Conservation (phyloP, 2,113 vertebrate genomes). For the Vicugna pacos region DNA sequence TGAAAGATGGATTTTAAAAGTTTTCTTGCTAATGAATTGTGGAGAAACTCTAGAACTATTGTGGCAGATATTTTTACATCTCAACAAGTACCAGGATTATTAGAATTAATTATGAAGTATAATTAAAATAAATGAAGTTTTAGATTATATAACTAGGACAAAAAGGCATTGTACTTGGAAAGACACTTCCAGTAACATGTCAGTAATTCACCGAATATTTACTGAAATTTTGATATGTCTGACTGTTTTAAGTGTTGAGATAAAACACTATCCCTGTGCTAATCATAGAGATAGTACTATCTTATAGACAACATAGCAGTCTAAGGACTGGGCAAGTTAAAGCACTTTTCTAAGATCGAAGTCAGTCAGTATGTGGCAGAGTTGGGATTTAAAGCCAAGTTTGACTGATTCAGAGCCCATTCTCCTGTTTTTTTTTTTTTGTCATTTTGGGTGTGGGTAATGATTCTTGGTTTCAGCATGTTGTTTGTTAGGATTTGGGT, state of each 20-base stretch:
- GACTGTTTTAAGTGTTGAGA: constrained; percentile 13
- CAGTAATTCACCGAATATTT: constrained; percentile 13
- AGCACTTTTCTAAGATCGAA: neutral
- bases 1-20: constrained; percentile 29
- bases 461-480: constrained; percentile 39
- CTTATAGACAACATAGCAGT: neutral
- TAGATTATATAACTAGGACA: neutral
- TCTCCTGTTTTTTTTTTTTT: constrained; percentile 49
- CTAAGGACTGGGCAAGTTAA: constrained; percentile 4
- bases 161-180: neutral
- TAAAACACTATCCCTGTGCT: neutral
- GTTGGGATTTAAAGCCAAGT: constrained; percentile 24
- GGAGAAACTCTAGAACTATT: neutral
- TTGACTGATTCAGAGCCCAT: neutral
- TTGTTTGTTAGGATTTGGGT: neutral
- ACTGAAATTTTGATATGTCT: neutral
- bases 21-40: constrained; percentile 36
- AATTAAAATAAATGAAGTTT: constrained; percentile 27
- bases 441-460: constrained; percentile 17
- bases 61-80: neutral
- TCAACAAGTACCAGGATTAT: neutral
- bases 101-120: constrained; percentile 28
- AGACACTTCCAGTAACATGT: neutral
- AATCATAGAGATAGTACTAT: neutral
- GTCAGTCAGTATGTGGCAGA: neutral